These are phyloP conservation scores for Cryptotis parvus DNA, from an alignment of 2,113 vertebrate genomes.

Conservation along the genomic window DNA sequence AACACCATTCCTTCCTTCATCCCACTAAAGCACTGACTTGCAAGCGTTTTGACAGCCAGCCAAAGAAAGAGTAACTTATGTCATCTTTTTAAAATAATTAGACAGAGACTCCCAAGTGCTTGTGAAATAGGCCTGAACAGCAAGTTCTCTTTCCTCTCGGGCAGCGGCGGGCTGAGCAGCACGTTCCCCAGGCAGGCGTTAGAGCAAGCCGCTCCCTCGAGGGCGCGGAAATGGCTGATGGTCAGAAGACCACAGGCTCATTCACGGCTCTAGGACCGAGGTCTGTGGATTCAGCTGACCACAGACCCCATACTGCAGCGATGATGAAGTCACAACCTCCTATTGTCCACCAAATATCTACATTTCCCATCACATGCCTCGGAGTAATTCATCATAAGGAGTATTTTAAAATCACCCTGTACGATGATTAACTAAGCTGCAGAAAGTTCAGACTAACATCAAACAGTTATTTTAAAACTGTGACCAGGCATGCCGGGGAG, in stretches of 20 bases:
- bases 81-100: slow-evolving; percentile 70
- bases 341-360: neutral
- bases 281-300: neutral
- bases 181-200: slow-evolving; percentile 28
- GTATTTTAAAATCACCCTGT: neutral
- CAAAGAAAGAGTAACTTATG: slow-evolving; percentile 36
- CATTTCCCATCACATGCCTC: neutral
- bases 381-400: neutral
- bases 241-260: neutral
- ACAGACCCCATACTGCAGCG: neutral
- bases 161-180: slow-evolving; percentile 28
- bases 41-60: slow-evolving; percentile 43
- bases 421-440: neutral
- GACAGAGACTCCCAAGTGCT: slow-evolving; percentile 17
- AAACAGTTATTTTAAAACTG: neutral
- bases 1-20: slow-evolving; percentile 31
- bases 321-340: neutral
- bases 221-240: neutral
- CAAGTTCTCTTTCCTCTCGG: slow-evolving; percentile 27
- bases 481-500: no score
- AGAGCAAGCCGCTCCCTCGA: slow-evolving; percentile 53
- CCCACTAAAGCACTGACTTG: slow-evolving; percentile 41
- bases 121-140: slow-evolving; percentile 45
- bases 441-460: neutral
- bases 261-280: neutral